Percentiles rank a stretch among this genome's conserved stretches.
These are phyloP conservation scores for Archaeoteleia sp. DNA, from an alignment of 2,888 invertebrate species.

Conservation along the genomic window DNA sequence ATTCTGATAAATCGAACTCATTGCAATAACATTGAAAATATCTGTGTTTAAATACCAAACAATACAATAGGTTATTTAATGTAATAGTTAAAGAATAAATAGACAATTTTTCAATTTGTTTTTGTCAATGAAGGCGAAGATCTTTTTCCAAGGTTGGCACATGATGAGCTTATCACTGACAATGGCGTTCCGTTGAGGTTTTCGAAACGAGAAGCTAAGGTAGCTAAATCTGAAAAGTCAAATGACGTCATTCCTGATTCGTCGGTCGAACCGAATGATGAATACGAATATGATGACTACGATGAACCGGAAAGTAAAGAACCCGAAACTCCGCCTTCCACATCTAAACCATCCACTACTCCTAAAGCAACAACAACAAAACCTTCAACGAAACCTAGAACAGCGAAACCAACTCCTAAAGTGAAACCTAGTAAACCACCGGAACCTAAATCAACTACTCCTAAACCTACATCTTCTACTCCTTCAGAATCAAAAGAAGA, in stretches of 20 bases:
- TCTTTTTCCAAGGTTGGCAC: slow-evolving; percentile 17
- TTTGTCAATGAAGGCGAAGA: slow-evolving; percentile 44
- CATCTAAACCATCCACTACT: slow-evolving; percentile 4
- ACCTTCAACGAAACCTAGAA: not conserved
- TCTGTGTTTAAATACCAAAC: too few species aligned
- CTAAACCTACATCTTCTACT: too few species aligned
- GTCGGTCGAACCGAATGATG: slow-evolving; percentile 33
- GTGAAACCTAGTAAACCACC: slow-evolving; percentile 5
- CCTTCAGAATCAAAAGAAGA: too few species aligned
- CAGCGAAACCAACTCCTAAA: slow-evolving; percentile 6
- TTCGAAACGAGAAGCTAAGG: slow-evolving; percentile 37
- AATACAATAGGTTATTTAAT: too few species aligned
- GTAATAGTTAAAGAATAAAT: too few species aligned
- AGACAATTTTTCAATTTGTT: not conserved
- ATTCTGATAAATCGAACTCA: too few species aligned
- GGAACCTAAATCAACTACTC: slow-evolving; percentile 7
- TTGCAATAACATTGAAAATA: too few species aligned
- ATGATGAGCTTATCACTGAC: slow-evolving; percentile 10
- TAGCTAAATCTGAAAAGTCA: slow-evolving; percentile 31
- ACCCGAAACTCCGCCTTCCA: slow-evolving; percentile 6
- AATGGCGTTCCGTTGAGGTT: slow-evolving; percentile 17
- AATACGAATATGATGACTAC: slow-evolving; percentile 32
- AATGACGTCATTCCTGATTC: slow-evolving; percentile 34
- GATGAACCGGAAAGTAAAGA: slow-evolving; percentile 20
- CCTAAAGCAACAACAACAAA: not conserved